Evolutionary conservation across 2,797 vertebrate species (phyloP).

Genomic region (Sus cebifrons): DNA sequence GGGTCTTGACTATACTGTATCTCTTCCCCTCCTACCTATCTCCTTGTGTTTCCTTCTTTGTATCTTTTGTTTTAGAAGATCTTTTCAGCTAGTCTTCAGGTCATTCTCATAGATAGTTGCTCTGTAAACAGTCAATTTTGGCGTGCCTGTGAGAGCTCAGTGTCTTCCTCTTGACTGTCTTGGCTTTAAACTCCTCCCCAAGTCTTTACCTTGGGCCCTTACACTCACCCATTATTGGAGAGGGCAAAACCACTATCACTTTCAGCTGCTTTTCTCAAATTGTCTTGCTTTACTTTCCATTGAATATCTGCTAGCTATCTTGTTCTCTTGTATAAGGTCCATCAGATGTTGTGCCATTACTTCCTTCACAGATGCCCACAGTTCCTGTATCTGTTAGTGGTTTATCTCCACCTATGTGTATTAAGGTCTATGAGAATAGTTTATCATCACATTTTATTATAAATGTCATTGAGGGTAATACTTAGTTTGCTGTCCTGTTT

Average conservation of each 20-base stretch:
- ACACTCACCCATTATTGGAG: background rate
- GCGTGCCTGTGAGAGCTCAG: too few species aligned
- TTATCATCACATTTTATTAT: background rate
- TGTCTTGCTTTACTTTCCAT: background rate
- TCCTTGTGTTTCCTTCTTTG: too few species aligned
- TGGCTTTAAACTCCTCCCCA: background rate
- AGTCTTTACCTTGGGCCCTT: background rate
- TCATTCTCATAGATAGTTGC: too few species aligned
- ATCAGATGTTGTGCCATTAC: background rate
- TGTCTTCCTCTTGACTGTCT: too few species aligned
- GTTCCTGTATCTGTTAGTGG: background rate
- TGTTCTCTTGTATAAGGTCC: background rate
- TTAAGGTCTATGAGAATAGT: slow-evolving; percentile 39
- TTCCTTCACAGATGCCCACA: background rate
- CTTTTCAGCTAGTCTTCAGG: too few species aligned
- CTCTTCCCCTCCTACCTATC: too few species aligned
- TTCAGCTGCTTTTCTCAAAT: background rate
- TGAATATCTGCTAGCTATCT: background rate
- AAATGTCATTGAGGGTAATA: background rate
- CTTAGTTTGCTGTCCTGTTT: background rate
- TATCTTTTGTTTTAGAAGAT: too few species aligned
- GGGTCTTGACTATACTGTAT: too few species aligned
- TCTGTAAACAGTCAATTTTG: too few species aligned
- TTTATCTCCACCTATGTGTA: background rate
- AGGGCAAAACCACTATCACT: background rate